Percentiles rank a stretch among this genome's conserved stretches.
These are phyloP conservation scores for Lepilemur septentrionalis DNA, from an alignment of 2,797 vertebrate species.

Conservation along the genomic window DNA sequence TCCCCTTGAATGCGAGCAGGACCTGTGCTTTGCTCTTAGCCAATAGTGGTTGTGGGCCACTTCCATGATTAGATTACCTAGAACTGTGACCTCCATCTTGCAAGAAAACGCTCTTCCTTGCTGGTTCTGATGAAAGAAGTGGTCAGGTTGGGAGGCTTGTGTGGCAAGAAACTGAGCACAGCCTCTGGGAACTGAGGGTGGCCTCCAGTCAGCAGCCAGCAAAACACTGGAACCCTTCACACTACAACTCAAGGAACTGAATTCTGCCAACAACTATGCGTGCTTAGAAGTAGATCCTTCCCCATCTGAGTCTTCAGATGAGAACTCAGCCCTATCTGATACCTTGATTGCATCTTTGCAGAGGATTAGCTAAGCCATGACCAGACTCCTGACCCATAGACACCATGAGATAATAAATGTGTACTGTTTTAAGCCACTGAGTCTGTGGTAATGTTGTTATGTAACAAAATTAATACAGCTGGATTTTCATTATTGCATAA, in stretches of 20 bases:
- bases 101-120: background rate
- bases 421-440: background rate
- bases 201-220: background rate
- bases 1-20: background rate
- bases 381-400: background rate
- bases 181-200: background rate
- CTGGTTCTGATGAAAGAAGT: background rate
- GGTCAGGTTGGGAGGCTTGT: background rate
- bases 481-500: conserved; percentile 18
- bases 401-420: background rate
- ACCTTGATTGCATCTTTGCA: background rate
- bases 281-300: background rate
- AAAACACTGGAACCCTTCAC: background rate
- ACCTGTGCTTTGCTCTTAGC: background rate
- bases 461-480: background rate
- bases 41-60: background rate
- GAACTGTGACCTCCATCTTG: background rate
- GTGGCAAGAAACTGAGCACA: background rate
- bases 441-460: background rate
- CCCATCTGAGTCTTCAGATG: background rate
- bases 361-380: background rate
- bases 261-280: background rate
- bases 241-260: background rate
- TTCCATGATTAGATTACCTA: background rate
- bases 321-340: background rate